Evolutionary conservation across 2,888 invertebrate genomes (phyloP).

Genomic region (Cephalotes varians): DNA sequence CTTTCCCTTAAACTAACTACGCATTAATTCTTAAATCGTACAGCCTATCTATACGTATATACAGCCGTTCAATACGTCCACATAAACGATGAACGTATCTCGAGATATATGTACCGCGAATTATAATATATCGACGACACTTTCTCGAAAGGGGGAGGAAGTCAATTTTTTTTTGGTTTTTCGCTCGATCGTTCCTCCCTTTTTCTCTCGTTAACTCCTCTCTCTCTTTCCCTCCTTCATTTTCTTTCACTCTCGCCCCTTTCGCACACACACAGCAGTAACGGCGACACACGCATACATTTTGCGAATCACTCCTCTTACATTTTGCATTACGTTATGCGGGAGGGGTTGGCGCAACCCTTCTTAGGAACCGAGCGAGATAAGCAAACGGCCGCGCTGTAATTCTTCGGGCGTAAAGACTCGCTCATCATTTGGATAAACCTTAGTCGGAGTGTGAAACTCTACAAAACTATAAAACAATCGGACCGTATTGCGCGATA

Average conservation of each 20-base stretch:
- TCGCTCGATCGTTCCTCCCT: conserved; percentile 24
- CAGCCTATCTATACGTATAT: conserved; percentile 67
- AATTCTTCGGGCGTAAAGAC: conserved; percentile 35
- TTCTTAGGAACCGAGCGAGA: conserved; percentile 81
- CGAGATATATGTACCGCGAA: conserved; percentile 20
- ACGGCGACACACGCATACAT: conserved; percentile 3
- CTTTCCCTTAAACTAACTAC: conserved; percentile 59
- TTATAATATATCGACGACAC: conserved; percentile 15
- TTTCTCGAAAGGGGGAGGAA: conserved; percentile 30
- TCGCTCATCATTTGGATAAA: conserved; percentile 67
- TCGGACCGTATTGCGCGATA: conserved; percentile 9
- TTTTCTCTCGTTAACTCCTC: neutral
- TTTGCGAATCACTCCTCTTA: conserved; percentile 16
- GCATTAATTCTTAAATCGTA: conserved; percentile 61
- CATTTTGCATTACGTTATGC: conserved; percentile 24
- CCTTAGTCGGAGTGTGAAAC: conserved; percentile 55
- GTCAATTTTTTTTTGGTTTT: conserved; percentile 35
- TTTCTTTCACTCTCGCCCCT: neutral
- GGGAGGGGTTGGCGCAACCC: conserved; percentile 60
- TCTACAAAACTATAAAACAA: conserved; percentile 46
- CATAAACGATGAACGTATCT: neutral
- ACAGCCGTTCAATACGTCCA: conserved; percentile 56
- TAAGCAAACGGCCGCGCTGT: conserved; percentile 67
- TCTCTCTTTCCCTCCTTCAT: conserved; percentile 18
- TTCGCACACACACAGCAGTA: conserved; percentile 10